Conservation (phyloP, 2,888 invertebrate species). For the Hypselothyrea guttata region DNA sequence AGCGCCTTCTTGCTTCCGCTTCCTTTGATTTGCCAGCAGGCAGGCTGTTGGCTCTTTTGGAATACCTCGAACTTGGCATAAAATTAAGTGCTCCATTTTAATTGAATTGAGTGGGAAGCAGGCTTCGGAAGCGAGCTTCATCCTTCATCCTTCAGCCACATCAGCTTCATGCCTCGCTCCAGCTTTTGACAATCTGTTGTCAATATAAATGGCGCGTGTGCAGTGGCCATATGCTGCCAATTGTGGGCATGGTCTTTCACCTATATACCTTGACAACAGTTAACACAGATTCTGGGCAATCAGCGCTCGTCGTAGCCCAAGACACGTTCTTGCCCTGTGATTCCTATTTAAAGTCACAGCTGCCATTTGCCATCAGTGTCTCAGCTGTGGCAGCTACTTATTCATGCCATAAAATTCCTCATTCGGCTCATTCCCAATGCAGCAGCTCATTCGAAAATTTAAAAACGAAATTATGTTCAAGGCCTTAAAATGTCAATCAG, state of each 20-base stretch:
- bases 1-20: slow-evolving; percentile 34
- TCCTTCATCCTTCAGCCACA: neutral
- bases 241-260: slow-evolving; percentile 30
- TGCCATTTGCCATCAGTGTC: slow-evolving; percentile 6
- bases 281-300: slow-evolving; percentile 23
- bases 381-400: no score
- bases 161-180: neutral
- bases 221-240: slow-evolving; percentile 63
- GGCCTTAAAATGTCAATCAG: neutral
- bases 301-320: slow-evolving; percentile 1
- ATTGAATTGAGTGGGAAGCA: slow-evolving; percentile 61
- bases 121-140: neutral
- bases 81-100: slow-evolving; percentile 74
- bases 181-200: slow-evolving; percentile 48
- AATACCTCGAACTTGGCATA: slow-evolving; percentile 65
- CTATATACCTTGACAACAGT: slow-evolving; percentile 6
- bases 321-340: slow-evolving; percentile 14
- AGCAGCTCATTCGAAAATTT: neutral
- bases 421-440: neutral
- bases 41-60: slow-evolving; percentile 57
- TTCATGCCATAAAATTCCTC: no score
- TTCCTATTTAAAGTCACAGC: slow-evolving; percentile 22
- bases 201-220: slow-evolving; percentile 50
- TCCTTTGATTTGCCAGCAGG: slow-evolving; percentile 56
- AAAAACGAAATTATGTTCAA: slow-evolving; percentile 4